phyloP scores from a whole-genome alignment of 2,888 invertebrate species.

The Tetranychus piercei region DNA sequence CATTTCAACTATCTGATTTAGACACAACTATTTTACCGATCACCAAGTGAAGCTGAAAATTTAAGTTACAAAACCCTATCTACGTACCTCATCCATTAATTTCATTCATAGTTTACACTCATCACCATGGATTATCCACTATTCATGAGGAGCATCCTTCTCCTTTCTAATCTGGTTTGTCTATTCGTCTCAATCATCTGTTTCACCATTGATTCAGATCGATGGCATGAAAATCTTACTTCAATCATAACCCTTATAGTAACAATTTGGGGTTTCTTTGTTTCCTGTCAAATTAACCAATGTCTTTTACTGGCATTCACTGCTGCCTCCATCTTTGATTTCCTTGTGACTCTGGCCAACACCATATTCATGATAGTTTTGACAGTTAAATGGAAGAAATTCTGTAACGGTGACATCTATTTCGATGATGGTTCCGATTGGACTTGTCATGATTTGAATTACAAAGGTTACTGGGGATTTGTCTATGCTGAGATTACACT shows the following conservation, averaged over 20 bases:
- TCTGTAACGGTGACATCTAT: slow-evolving; percentile 3
- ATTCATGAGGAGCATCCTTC: not conserved
- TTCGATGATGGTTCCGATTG: not conserved
- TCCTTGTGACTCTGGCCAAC: not conserved
- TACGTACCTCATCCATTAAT: not conserved
- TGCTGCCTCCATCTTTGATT: not conserved
- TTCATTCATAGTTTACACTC: not conserved
- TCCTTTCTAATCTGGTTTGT: not conserved
- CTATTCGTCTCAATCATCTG: not conserved
- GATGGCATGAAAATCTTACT: slow-evolving; percentile 7
- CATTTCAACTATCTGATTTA: too few species aligned
- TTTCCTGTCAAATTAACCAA: slow-evolving; percentile 10
- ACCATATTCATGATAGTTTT: not conserved
- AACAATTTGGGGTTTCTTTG: not conserved
- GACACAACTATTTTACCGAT: too few species aligned
- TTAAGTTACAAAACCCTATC: not conserved
- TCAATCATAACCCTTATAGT: not conserved
- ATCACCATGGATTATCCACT: slow-evolving; percentile 3
- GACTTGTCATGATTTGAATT: slow-evolving; percentile 6
- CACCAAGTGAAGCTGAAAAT: not conserved
- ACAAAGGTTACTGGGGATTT: not conserved
- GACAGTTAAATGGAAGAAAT: not conserved
- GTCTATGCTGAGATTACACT: slow-evolving; percentile 5
- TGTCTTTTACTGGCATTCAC: not conserved
- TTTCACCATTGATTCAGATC: not conserved